phyloP scores from a whole-genome alignment of 2,113 vertebrate genomes.

The Eonycteris spelaea region DNA sequence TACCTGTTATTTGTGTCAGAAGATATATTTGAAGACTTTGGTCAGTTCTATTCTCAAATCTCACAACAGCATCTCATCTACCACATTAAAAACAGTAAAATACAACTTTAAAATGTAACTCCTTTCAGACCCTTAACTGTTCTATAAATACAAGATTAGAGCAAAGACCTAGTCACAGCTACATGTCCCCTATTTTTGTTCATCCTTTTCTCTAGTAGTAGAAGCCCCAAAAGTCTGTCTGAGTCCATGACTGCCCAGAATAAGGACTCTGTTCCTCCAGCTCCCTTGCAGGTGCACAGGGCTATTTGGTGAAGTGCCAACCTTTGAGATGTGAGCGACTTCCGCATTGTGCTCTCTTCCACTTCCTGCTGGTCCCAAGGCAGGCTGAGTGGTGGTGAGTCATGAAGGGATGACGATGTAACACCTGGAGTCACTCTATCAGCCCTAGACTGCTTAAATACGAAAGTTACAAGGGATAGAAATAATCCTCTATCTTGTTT shows the following conservation, averaged over 20 bases:
- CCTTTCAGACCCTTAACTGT: neutral
- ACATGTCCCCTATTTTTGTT: neutral
- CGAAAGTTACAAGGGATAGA: neutral
- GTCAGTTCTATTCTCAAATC: neutral
- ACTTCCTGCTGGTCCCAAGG: no score
- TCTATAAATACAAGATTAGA: neutral
- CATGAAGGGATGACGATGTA: neutral
- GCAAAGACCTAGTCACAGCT: neutral
- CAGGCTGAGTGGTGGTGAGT: neutral
- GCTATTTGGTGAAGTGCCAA: neutral
- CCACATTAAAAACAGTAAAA: neutral
- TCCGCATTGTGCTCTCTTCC: neutral
- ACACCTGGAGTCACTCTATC: neutral
- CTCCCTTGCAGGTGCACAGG: neutral
- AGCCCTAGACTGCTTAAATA: neutral
- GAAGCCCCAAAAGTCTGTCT: neutral
- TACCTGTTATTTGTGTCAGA: neutral
- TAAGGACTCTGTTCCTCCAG: neutral
- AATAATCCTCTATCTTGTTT: neutral
- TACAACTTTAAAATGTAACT: neutral
- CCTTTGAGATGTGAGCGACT: neutral
- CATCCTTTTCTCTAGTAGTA: neutral
- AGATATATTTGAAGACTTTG: neutral
- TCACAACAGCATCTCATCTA: neutral
- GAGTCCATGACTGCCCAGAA: neutral